phyloP scores from a whole-genome alignment of 1,140 invertebrate species.

The Aphaenogaster ashmeadi region DNA sequence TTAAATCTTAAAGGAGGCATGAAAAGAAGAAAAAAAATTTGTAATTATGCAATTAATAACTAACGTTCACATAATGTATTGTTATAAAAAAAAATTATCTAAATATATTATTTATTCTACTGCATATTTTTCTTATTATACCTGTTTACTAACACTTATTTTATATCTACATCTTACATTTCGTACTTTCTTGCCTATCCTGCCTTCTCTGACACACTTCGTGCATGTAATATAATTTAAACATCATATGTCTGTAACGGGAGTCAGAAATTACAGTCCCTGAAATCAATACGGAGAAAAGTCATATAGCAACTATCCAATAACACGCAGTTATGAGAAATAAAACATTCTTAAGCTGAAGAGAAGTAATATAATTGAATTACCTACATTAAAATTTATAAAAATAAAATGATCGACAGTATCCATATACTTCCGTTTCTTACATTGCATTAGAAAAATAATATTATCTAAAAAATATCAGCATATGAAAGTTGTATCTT shows the following conservation, averaged over 20 bases:
- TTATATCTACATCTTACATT: not conserved
- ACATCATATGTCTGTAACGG: not conserved
- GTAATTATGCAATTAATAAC: not conserved
- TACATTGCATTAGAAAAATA: not conserved
- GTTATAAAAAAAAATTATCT: not conserved
- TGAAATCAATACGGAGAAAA: slow-evolving; percentile 2
- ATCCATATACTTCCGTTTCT: not conserved
- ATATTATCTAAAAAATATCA: not conserved
- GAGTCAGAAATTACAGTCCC: not conserved
- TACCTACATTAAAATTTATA: slow-evolving; percentile 13
- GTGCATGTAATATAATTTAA: not conserved
- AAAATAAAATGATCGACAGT: not conserved
- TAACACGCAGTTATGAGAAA: not conserved
- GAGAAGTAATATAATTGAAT: not conserved
- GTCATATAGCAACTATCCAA: not conserved
- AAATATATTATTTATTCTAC: not conserved
- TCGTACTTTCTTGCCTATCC: not conserved
- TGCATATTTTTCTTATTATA: not conserved
- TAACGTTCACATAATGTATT: not conserved
- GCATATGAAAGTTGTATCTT: not conserved
- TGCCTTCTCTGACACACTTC: not conserved
- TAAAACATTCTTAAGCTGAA: not conserved
- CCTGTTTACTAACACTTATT: not conserved
- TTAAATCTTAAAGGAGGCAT: not conserved
- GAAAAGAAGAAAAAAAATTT: not conserved